phyloP scores from a whole-genome alignment of 2,888 invertebrate genomes.

The Drosophila cracens region DNA sequence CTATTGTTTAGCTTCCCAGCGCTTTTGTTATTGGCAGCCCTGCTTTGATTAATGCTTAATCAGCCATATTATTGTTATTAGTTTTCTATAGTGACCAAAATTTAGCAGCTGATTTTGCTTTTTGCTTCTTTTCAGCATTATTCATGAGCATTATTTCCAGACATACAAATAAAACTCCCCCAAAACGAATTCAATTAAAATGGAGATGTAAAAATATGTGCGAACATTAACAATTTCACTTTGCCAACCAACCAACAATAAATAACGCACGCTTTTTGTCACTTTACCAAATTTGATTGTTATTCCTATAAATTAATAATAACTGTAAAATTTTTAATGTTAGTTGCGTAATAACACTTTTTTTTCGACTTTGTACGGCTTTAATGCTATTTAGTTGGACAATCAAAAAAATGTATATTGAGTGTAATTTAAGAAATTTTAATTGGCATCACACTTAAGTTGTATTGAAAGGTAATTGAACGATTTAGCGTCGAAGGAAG shows the following conservation, averaged over 20 bases:
- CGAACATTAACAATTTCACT: conserved; percentile 65
- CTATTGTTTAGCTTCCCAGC: conserved; percentile 46
- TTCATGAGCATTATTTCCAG: conserved; percentile 44
- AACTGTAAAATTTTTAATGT: neutral
- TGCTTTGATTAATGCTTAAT: conserved; percentile 80
- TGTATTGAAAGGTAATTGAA: neutral
- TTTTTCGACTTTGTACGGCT: neutral
- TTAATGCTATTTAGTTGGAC: conserved; percentile 1
- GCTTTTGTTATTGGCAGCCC: conserved; percentile 17
- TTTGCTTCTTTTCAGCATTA: conserved; percentile 25
- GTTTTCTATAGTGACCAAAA: conserved; percentile 65
- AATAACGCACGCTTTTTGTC: conserved; percentile 16
- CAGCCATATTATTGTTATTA: conserved; percentile 77
- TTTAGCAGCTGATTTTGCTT: conserved; percentile 19
- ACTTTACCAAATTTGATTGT: conserved; percentile 7
- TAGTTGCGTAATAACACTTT: conserved; percentile 38
- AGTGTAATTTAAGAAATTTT: neutral
- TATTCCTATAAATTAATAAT: conserved; percentile 11
- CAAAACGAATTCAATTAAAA: conserved; percentile 56
- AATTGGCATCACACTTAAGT: neutral
- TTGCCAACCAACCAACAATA: conserved; percentile 30
- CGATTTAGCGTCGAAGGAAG: too few relatives aligned
- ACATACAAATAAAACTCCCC: conserved; percentile 1
- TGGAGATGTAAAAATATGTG: conserved; percentile 4
- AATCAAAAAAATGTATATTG: neutral